Evolutionary conservation across 1,140 invertebrate species (phyloP).

Genomic region (Bombus confusus): DNA sequence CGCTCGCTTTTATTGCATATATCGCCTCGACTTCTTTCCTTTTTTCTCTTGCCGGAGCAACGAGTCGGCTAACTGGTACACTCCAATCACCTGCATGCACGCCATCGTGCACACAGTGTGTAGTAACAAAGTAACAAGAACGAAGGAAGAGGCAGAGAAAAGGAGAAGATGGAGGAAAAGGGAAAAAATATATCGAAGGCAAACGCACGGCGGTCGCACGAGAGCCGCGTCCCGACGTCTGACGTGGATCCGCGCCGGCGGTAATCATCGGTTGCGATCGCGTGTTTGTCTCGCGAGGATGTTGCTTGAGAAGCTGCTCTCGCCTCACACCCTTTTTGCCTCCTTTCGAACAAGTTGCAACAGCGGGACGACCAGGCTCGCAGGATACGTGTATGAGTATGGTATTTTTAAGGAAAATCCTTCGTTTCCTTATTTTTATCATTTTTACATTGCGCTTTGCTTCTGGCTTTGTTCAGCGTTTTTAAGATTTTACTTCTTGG

Average conservation of each 20-base stretch:
- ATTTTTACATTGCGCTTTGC: not conserved
- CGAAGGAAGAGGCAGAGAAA: not conserved
- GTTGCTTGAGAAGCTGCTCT: constrained; percentile 24
- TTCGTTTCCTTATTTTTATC: not conserved
- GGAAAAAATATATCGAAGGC: not conserved
- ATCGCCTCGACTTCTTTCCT: not conserved
- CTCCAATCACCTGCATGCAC: constrained; percentile 51
- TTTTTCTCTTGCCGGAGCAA: not conserved
- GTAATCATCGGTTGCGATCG: constrained; percentile 39
- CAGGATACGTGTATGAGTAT: not conserved
- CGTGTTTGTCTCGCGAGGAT: constrained; percentile 22
- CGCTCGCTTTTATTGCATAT: constrained; percentile 41
- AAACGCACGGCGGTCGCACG: constrained; percentile 7
- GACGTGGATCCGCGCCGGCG: constrained; percentile 34
- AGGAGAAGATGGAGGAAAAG: no score
- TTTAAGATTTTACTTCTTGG: not conserved
- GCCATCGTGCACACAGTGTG: not conserved
- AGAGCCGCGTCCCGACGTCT: constrained; percentile 45
- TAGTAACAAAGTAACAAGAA: constrained; percentile 12
- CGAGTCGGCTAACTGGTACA: constrained; percentile 32
- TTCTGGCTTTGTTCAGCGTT: not conserved
- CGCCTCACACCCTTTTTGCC: not conserved
- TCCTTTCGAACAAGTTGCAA: not conserved
- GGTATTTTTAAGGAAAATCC: not conserved
- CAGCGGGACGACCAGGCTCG: not conserved